phyloP scores from a whole-genome alignment of 2,888 invertebrate genomes.

The Miltochrista miniata region DNA sequence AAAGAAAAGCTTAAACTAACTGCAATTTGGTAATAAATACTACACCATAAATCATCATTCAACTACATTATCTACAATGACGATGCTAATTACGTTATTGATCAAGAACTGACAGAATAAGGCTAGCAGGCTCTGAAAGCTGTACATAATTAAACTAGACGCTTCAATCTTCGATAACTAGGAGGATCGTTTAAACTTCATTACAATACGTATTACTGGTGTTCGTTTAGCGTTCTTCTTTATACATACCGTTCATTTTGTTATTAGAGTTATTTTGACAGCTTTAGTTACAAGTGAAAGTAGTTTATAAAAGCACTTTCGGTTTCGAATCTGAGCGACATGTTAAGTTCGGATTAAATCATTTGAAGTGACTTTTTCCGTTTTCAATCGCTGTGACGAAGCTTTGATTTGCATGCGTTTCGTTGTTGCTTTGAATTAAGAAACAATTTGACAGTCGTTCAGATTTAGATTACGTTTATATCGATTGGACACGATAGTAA shows the following conservation, averaged over 20 bases:
- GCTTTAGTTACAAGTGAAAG: slow-evolving; percentile 33
- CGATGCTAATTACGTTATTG: slow-evolving; percentile 17
- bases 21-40: not conserved
- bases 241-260: slow-evolving; percentile 18
- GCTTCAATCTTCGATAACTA: slow-evolving; percentile 3
- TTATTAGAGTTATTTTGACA: slow-evolving; percentile 34
- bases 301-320: slow-evolving; percentile 28
- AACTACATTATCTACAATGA: slow-evolving; percentile 1
- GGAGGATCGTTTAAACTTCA: slow-evolving; percentile 15
- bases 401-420: slow-evolving; percentile 22
- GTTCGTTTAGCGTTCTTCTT: slow-evolving; percentile 20
- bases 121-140: slow-evolving; percentile 4
- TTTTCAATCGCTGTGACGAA: slow-evolving; percentile 18
- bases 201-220: slow-evolving; percentile 15
- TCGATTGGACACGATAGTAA: not conserved
- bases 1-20: not conserved
- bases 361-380: slow-evolving; percentile 32
- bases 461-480: slow-evolving; percentile 5
- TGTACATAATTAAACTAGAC: slow-evolving; percentile 9
- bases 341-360: slow-evolving; percentile 25
- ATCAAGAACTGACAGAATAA: slow-evolving; percentile 24
- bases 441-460: slow-evolving; percentile 9
- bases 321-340: slow-evolving; percentile 28
- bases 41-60: not conserved
- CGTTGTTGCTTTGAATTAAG: slow-evolving; percentile 12